Base-by-base conservation (phyloP, 1,140 invertebrate genomes). In the Dendroctonus ponderosae region DNA sequence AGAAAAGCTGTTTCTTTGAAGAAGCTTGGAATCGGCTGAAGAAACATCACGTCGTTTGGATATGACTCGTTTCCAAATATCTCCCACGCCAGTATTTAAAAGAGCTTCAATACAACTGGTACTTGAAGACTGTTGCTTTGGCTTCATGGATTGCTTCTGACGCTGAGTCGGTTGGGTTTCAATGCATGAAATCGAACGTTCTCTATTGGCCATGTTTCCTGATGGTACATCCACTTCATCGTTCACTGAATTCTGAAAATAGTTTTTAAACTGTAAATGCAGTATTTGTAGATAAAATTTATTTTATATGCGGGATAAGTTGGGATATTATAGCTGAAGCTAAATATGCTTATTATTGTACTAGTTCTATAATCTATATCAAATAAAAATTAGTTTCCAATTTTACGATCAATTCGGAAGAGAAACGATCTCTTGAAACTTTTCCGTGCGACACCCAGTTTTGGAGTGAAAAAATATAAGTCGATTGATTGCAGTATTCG, bases 101-200 rank as follows among this genome's bases (percentile, higher is more conserved):
- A 79, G 62, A 6, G 72, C 76, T 59, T 79, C 76, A 41, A 79
- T 76, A 59, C 76, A 79, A 68, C 76, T 79, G 8, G 70, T 76
- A 39, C 74, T 76, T 5, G 76, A 72, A 8, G 76, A 74, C 26
- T 74, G 76, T 44, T 71, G 71, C 5, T 70, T 44, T 8, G 71
- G 51, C 50, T 75, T 71, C 37, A 72, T 42, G 12, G 66, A 44
- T 26, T 66, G 63, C 48, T 73, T 72, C 61, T 74, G 72, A 52
- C 70, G 67, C 48, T 72, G 73, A 12, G 72, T 52, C 12, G 74
- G 64, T 48, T 74, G 66, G 6, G 71, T 41, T n/a, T 75, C 71
- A 9, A 72, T 66, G 54, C 72, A 73, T 6, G 72, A 75, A 26
- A 64, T 66, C 5, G 73, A 77, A 43, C 74, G 62, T 57, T 72